Conservation (phyloP, 35 echinoderm and acorn worm species). For the Amphiura filiformis region DNA sequence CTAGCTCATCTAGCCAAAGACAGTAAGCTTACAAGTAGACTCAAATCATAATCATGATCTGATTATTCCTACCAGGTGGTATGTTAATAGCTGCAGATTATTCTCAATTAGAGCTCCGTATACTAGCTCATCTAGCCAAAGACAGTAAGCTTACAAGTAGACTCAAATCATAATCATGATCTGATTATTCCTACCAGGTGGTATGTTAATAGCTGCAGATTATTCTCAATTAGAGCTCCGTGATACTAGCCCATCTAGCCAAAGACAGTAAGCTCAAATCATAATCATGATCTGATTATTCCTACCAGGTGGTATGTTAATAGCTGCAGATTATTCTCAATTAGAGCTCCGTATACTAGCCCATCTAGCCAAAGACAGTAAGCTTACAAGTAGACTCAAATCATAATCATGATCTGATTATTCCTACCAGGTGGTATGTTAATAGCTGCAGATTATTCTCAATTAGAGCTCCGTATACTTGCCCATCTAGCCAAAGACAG, state of each 20-base stretch:
- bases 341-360: conserved; percentile 92
- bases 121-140: conserved; percentile 81
- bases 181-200: conserved; percentile 43
- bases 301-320: conserved; percentile 69
- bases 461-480: conserved; percentile 85
- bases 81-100: conserved; percentile 89
- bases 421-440: conserved; percentile 65
- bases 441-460: conserved; percentile 93
- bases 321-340: conserved; percentile 96
- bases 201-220: conserved; percentile 81
- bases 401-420: neutral
- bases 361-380: conserved; percentile 54
- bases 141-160: conserved; percentile 42
- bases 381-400: neutral
- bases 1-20: conserved; percentile 88
- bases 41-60: conserved; percentile 28
- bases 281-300: neutral
- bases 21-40: conserved; percentile 42
- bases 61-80: conserved; percentile 54
- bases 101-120: conserved; percentile 91
- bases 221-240: conserved; percentile 96
- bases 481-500: conserved; percentile 72
- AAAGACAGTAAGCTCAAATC: conserved; percentile 40
- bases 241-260: conserved; percentile 84
- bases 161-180: neutral